Evolutionary conservation across 2,888 invertebrate genomes (phyloP).

Genomic region (Athalia circularis): DNA sequence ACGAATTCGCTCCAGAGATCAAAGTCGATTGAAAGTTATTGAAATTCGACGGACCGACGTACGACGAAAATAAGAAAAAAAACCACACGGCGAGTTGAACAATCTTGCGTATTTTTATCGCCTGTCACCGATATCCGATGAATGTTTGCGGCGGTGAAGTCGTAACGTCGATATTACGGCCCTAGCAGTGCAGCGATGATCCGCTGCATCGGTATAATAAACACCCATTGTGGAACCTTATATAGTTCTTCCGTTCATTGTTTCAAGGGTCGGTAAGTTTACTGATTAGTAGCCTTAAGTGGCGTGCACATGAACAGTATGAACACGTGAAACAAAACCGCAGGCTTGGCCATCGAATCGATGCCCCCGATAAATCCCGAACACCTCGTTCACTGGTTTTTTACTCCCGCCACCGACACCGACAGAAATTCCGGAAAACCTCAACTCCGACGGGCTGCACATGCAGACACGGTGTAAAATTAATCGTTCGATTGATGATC

Average conservation of each 20-base stretch:
- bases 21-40: too few relatives aligned
- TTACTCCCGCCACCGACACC: not conserved
- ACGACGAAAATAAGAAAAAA: not conserved
- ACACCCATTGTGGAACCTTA: slow-evolving; percentile 2
- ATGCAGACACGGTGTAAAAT: too few relatives aligned
- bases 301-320: slow-evolving; percentile 15
- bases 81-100: too few relatives aligned
- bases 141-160: too few relatives aligned
- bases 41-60: not conserved
- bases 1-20: too few relatives aligned
- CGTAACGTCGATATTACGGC: too few relatives aligned
- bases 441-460: too few relatives aligned
- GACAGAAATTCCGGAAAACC: not conserved
- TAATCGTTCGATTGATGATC: too few relatives aligned
- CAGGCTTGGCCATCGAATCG: slow-evolving; percentile 22
- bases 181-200: too few relatives aligned
- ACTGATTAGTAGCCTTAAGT: slow-evolving; percentile 30
- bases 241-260: slow-evolving; percentile 41
- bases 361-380: slow-evolving; percentile 34
- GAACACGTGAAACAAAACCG: slow-evolving; percentile 35
- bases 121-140: too few relatives aligned
- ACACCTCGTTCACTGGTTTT: not conserved
- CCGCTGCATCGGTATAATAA: too few relatives aligned
- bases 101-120: too few relatives aligned
- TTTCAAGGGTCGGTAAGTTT: slow-evolving; percentile 39